Evolutionary conservation across 1,140 invertebrate genomes (phyloP).

Genomic region (Monochamus saltuarius): DNA sequence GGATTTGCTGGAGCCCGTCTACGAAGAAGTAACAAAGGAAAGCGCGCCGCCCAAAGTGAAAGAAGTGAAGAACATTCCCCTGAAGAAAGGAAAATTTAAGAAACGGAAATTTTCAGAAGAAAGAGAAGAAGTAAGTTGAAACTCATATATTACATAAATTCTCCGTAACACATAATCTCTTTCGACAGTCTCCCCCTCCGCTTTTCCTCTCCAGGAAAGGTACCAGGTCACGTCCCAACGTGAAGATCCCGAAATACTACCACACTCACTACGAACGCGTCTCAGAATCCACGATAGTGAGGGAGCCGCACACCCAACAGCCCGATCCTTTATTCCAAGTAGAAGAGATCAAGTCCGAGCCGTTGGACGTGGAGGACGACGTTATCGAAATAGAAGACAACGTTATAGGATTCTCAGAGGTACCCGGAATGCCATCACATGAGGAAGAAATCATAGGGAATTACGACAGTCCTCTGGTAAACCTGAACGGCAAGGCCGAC

Average conservation of each 20-base stretch:
- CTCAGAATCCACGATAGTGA: constrained; percentile 26
- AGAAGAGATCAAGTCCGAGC: constrained; percentile 40
- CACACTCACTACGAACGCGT: constrained; percentile 33
- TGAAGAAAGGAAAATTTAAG: constrained; percentile 22
- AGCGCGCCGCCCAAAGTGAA: constrained; percentile 16
- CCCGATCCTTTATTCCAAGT: constrained; percentile 28
- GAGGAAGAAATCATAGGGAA: constrained; percentile 34
- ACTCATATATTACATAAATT: no score
- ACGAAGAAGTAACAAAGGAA: constrained; percentile 40
- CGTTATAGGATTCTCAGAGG: constrained; percentile 25
- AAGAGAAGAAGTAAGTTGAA: constrained; percentile 28
- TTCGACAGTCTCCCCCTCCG: constrained; percentile 37
- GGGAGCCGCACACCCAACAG: constrained; percentile 31
- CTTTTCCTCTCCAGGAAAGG: constrained; percentile 41
- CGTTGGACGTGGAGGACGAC: constrained; percentile 31
- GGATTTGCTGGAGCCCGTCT: constrained; percentile 38
- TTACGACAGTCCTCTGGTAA: constrained; percentile 36
- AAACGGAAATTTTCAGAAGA: constrained; percentile 28
- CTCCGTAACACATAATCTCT: constrained; percentile 11
- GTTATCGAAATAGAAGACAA: constrained; percentile 37
- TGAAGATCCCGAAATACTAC: constrained; percentile 46
- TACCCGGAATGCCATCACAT: constrained; percentile 24
- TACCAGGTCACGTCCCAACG: constrained; percentile 44
- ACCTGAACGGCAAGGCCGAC: constrained; percentile 19
- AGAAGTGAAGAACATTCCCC: constrained; percentile 14